A percentile compares a stretch with the other conserved stretches of the same genome.
These are phyloP conservation scores for Dermatophagoides farinae DNA, from an alignment of 1,140 invertebrate genomes.

Conservation along the genomic window DNA sequence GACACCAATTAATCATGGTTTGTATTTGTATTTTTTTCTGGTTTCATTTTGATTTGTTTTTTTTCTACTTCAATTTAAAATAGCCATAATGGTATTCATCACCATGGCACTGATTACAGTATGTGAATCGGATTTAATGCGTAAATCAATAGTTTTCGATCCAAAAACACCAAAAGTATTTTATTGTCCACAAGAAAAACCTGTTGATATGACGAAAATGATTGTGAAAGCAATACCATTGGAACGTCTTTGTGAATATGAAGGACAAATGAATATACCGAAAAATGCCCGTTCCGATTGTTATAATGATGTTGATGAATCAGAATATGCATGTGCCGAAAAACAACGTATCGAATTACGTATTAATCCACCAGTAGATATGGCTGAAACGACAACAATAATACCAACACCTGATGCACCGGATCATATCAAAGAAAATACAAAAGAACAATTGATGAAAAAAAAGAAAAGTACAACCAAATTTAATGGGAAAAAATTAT, in stretches of 20 bases:
- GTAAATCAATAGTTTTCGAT: constrained; percentile 58
- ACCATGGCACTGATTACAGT: constrained; percentile 18
- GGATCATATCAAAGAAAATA: constrained; percentile 10
- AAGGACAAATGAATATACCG: constrained; percentile 38
- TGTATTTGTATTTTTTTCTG: no score
- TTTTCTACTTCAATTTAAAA: background rate
- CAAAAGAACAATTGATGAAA: background rate
- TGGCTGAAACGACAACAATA: constrained; percentile 10
- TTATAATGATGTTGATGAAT: constrained; percentile 57
- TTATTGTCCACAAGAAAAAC: constrained; percentile 56
- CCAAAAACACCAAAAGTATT: constrained; percentile 61
- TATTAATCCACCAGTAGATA: constrained; percentile 16
- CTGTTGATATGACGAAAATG: constrained; percentile 31
- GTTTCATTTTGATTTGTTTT: no score
- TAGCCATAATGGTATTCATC: background rate
- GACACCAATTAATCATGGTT: no score
- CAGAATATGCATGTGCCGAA: constrained; percentile 56
- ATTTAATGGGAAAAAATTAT: constrained; percentile 4
- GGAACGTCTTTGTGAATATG: constrained; percentile 48
- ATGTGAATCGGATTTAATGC: constrained; percentile 37
- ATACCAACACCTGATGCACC: constrained; percentile 17
- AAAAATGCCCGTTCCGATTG: constrained; percentile 56
- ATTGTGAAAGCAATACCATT: constrained; percentile 40
- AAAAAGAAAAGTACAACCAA: constrained; percentile 8
- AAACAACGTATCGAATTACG: constrained; percentile 55